Base-by-base conservation (phyloP, 1,140 invertebrate genomes). In the Listronotus oregonensis region DNA sequence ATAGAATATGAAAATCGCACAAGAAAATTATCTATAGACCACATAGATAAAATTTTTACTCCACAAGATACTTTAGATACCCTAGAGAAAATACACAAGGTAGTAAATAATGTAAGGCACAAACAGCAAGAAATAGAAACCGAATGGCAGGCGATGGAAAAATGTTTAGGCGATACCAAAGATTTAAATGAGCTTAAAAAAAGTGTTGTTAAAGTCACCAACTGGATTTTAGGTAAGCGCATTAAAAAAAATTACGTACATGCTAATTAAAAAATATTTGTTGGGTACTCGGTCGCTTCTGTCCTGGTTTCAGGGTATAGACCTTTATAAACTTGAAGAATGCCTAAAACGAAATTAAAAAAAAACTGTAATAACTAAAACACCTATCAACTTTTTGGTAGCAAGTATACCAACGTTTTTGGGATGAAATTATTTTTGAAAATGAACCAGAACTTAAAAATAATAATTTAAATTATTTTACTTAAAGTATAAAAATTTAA, bases 131-230 rank as follows among this genome's bases (percentile, higher is more conserved):
- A 82, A 71, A 84, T 87, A 37, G 84, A 84, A 69, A 83, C 80
- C n/a, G 85, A 81, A 15, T 89, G 86, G 85, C 77, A 73, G 62
- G 82, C 83, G 60, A 79, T 89, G 71, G 82, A 88, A 50, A 82
- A 83, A 56, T 84, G 81, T 70, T 74, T 88, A 40, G 82, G 85
- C 49, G 82, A 83, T 67, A 82, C 85, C 46, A 85, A 85, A 75
- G 86, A 89, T 71, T 81, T 88, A 54, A 77, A 80, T 42, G 78
- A 80, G 9, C 73, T 90, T 2, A 87, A 88, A 69, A 82, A 86
- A 72, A 86, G 86, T 40, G 85, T 89, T 57, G 80, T 82, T 32
- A 82, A 81, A 73, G 90, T 92, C 12, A 89, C 88, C 8, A 87
- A 90, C 70, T 92, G 90, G 90, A 89, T 92, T 52, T 75, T 91